phyloP scores from a whole-genome alignment of 1,140 invertebrate genomes.

The Heliconius himera region DNA sequence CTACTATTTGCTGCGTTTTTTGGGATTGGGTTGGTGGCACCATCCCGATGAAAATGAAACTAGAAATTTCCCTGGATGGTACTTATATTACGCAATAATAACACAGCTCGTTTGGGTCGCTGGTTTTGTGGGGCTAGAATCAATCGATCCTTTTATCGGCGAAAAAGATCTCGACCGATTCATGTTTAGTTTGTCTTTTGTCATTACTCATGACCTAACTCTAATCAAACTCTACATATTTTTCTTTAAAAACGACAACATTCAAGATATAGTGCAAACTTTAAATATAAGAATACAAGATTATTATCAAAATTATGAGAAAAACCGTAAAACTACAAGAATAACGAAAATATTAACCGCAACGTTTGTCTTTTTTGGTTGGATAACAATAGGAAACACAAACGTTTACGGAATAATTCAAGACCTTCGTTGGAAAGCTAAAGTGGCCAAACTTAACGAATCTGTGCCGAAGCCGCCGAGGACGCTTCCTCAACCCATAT shows the following conservation, averaged over 20 bases:
- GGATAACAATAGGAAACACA: slow-evolving; percentile 71
- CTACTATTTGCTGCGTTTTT: slow-evolving; percentile 59
- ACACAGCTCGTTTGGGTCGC: slow-evolving; percentile 71
- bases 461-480: slow-evolving; percentile 49
- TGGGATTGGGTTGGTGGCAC: slow-evolving; percentile 76
- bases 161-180: slow-evolving; percentile 72
- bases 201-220: slow-evolving; percentile 74
- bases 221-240: slow-evolving; percentile 72
- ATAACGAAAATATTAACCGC: slow-evolving; percentile 62
- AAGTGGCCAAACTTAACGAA: slow-evolving; percentile 56
- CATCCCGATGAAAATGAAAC: slow-evolving; percentile 67
- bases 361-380: slow-evolving; percentile 72
- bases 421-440: slow-evolving; percentile 65
- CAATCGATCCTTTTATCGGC: slow-evolving; percentile 73
- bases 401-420: slow-evolving; percentile 68
- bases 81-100: slow-evolving; percentile 67
- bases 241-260: slow-evolving; percentile 67
- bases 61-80: slow-evolving; percentile 63
- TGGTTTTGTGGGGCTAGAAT: slow-evolving; percentile 73
- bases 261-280: slow-evolving; percentile 66
- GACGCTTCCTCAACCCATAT: slow-evolving; percentile 70
- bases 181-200: slow-evolving; percentile 76
- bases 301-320: slow-evolving; percentile 65
- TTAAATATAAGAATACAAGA: slow-evolving; percentile 63
- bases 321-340: slow-evolving; percentile 55